Percentiles rank a stretch among this genome's conserved stretches.
phyloP scores from a whole-genome alignment of 2,113 vertebrate genomes.

The Chrysemys picta region DNA sequence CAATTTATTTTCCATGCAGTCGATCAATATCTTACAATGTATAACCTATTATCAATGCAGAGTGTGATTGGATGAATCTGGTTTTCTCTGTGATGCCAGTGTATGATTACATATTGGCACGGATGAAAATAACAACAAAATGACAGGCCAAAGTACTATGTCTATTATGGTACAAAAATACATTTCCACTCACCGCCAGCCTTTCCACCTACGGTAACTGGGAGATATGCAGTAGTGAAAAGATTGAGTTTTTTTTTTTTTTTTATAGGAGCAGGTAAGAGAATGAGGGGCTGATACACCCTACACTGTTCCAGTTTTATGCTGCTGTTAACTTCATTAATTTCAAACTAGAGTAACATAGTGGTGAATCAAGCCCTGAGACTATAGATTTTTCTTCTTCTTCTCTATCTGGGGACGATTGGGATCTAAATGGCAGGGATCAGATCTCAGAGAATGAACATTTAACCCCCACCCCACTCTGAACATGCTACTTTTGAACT shows the following conservation, averaged over 20 bases:
- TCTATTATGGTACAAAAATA: neutral
- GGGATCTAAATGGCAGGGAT: neutral
- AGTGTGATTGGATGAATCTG: slow-evolving; percentile 10
- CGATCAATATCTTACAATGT: slow-evolving; percentile 55
- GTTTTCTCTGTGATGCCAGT: slow-evolving; percentile 40
- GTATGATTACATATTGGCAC: slow-evolving; percentile 51
- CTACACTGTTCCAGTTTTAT: neutral
- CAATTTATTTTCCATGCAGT: slow-evolving; percentile 57
- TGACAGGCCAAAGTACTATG: slow-evolving; percentile 30
- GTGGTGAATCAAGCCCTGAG: neutral
- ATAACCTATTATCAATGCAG: slow-evolving; percentile 56
- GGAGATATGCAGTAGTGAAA: neutral
- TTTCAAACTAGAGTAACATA: accelerated
- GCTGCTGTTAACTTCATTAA: neutral
- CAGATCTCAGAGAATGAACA: accelerated
- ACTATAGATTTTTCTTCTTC: neutral
- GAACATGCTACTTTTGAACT: neutral
- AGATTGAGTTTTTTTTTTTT: neutral
- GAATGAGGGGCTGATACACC: neutral
- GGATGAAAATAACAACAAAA: slow-evolving; percentile 56
- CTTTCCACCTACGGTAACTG: neutral
- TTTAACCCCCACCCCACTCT: neutral
- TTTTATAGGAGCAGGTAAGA: neutral
- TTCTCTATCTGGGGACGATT: accelerated
- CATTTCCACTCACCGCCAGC: neutral